phyloP scores from a whole-genome alignment of 37 sponge, comb jelly and placozoan genomes.

The Agelas oroides region DNA sequence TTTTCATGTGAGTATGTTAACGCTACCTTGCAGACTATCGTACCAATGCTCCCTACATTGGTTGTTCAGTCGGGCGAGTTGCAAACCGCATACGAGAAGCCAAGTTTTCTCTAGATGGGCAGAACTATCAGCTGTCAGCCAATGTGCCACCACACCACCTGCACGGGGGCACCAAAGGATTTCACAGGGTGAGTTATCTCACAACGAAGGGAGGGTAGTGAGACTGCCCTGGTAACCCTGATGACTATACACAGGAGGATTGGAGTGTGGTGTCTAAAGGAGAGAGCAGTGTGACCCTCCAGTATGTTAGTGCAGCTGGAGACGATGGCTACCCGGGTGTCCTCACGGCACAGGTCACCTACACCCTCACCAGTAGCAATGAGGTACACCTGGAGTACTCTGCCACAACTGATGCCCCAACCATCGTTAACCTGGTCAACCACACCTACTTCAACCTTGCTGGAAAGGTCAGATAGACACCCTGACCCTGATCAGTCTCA shows the following conservation, averaged over 20 bases:
- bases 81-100: slow-evolving; percentile 87
- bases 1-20: too few relatives aligned
- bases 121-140: slow-evolving; percentile 65
- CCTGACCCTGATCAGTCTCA: too few relatives aligned
- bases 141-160: slow-evolving; percentile 84
- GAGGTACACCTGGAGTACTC: slow-evolving; percentile 74
- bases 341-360: slow-evolving; percentile 55
- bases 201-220: not conserved
- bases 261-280: slow-evolving; percentile 41
- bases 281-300: slow-evolving; percentile 47
- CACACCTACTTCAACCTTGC: slow-evolving; percentile 96
- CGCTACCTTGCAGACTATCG: slow-evolving; percentile 22
- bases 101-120: slow-evolving; percentile 78
- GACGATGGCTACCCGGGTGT: slow-evolving; percentile 94
- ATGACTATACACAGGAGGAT: slow-evolving; percentile 39
- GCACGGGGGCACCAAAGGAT: slow-evolving; percentile 88
- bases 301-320: slow-evolving; percentile 77
- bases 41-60: slow-evolving; percentile 73
- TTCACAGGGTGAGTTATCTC: slow-evolving; percentile 69
- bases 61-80: slow-evolving; percentile 90
- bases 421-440: slow-evolving; percentile 88
- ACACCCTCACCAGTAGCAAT: slow-evolving; percentile 53
- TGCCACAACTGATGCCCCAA: slow-evolving; percentile 72
- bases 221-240: not conserved
- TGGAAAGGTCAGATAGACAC: slow-evolving; percentile 53